Evolutionary conservation across 2,888 invertebrate genomes (phyloP), one percentile per base, ranked within the genome.

Genomic region (Trichogramma dendrolimi): DNA sequence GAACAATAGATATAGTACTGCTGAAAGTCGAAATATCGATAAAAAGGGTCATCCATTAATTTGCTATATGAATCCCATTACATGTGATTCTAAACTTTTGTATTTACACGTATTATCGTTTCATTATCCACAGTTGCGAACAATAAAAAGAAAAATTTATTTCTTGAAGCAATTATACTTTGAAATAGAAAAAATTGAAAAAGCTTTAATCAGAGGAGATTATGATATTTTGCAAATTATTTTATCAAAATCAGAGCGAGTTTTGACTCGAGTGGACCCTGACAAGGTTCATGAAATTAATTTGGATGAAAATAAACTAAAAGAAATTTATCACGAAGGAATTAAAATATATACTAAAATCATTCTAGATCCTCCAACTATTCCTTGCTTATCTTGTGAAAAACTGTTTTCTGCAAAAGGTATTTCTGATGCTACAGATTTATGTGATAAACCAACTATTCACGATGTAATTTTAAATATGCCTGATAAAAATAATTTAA

Each of bases 321-420:
- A 55, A 40, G 11, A 11, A 11, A 47, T 40, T 41, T 55, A 48
- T 48, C 4, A 11, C 4, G 41, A 62, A 14, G 7, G 63, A 43
- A 43, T 67, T 52, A 58, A 51, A 41, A n/a, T 65, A 64, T 57
- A 65, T 62, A 40, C 3, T 8, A 47, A 38, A 53, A 42, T 54
- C 38, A 14, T 11, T 49, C 2, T 4, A 10, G 42, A 44, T 55
- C 51, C 46, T 6, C 46, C 55, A 3, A 11, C 38, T 5, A 40
- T 40, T 51, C 27, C 46, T 39, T 60, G 43, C 38, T 44, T 55
- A 38, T 55, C 44, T 11, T 55, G 55, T 27, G 46, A 55, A 44
- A 10, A 46, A 46, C 27, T 55, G 4, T 55, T 55, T 55, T 46
- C 10, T n/a, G 6, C 7, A 6, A 44, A 46, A 44, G 8, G 46